Conservation (phyloP, 2,113 vertebrate genomes). For the Neolamprologus brichardi region DNA sequence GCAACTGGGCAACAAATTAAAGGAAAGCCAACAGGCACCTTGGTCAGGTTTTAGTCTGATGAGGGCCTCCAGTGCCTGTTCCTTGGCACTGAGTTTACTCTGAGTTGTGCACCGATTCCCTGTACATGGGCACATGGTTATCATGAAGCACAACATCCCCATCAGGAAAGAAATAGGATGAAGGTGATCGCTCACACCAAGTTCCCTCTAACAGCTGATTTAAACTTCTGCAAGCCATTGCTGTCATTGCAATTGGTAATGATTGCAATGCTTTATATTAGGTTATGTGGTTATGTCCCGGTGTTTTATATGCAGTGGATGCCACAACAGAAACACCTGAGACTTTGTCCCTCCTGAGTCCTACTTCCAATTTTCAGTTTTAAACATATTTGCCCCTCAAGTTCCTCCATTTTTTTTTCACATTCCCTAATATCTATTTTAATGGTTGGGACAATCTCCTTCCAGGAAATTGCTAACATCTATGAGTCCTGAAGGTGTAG, state of each 20-base stretch:
- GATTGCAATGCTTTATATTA: not conserved
- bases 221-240: not conserved
- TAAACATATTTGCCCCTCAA: not conserved
- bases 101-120: not conserved
- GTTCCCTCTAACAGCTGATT: not conserved
- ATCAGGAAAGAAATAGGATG: not conserved
- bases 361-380: not conserved
- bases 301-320: not conserved
- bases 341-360: not conserved
- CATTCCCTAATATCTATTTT: not conserved
- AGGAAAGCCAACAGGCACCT: not conserved
- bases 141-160: not conserved
- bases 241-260: not conserved
- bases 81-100: not conserved
- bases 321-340: not conserved
- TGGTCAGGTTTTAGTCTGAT: not conserved
- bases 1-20: not conserved
- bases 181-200: not conserved
- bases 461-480: not conserved
- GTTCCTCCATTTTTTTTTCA: not conserved
- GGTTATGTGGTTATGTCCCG: accelerated
- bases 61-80: not conserved
- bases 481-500: not conserved
- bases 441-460: not conserved
- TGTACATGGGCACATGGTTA: not conserved